These are phyloP conservation scores for Polyergus mexicanus DNA, from an alignment of 1,140 invertebrate species.

Conservation along the genomic window DNA sequence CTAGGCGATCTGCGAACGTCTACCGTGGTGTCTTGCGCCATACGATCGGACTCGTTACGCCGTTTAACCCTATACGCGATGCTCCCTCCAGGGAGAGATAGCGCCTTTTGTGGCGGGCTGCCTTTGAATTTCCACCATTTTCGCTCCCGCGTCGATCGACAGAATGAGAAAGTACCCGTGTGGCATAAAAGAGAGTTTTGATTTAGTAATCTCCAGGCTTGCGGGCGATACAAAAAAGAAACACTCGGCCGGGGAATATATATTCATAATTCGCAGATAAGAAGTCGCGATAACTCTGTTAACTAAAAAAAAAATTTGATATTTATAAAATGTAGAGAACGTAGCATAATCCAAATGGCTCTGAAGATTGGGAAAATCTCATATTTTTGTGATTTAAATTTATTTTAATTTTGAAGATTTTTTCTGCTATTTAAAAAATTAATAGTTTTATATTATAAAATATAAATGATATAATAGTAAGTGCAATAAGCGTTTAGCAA, in stretches of 20 bases:
- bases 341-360: neutral
- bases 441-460: neutral
- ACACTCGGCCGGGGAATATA: neutral
- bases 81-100: slow-evolving; percentile 22
- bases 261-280: neutral
- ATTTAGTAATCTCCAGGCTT: slow-evolving; percentile 23
- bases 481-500: slow-evolving; percentile 4
- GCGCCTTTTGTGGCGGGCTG: slow-evolving; percentile 29
- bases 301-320: neutral
- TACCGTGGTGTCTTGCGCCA: slow-evolving; percentile 77
- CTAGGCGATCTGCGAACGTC: slow-evolving; percentile 81
- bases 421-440: slow-evolving; percentile 10
- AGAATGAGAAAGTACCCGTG: neutral
- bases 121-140: slow-evolving; percentile 37
- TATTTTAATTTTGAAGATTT: neutral
- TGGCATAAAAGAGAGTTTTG: slow-evolving; percentile 4
- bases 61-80: slow-evolving; percentile 72
- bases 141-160: neutral
- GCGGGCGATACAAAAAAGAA: neutral
- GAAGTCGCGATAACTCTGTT: neutral
- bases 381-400: neutral
- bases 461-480: slow-evolving; percentile 2
- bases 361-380: neutral
- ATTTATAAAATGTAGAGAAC: neutral
- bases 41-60: slow-evolving; percentile 77